Base-by-base conservation (phyloP, 30 jellyfish, hydroid and myxozoan species). In the Aurelia sp. region DNA sequence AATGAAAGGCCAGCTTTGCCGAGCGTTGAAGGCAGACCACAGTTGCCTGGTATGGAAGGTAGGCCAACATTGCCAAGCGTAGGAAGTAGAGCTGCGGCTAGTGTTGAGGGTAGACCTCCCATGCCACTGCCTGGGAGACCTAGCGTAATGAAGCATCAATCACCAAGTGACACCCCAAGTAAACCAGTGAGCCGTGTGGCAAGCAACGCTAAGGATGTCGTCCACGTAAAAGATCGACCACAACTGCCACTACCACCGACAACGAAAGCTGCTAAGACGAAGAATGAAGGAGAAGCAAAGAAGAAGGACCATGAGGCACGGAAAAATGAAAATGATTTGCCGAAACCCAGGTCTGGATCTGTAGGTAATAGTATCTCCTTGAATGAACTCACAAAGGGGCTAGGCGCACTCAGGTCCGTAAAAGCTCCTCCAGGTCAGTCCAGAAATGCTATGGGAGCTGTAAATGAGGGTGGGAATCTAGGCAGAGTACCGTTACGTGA, bases 371-470 rank as follows among this genome's bases (percentile, higher is more conserved):
- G 71, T 55, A 82, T 82, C 6, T 84, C 93, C 19, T 19, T 84
- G 35, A 66, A 73, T 40, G 87, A 84, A 19, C 83, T 84, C 19
- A 17, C 87, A 8, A 53, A 33, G 27, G 93, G 93, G 52, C 21
- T 84, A 16, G 78, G 83, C 21, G 69, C 78, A 30, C 68, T 84
- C 50, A 73, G 40, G 69, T 61, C 93, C 17, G 83, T 84, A 4
- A 84, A 27, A 62, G 66, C 17, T 9, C 78, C 89, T 18, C 52
- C 86, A 13, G 72, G 65, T 13, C 76, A 57, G 13, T 78, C 93
- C 10, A 58, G 41, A 13, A 66, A 76, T 57, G 64, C 73, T 0
- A 27, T 55, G 12, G 61, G 27, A 66, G 87, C 61, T 18, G 72
- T 73, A 61, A 51, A 69, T 40, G 61, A 51, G 31, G 27, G 73